Base-by-base conservation (phyloP, 2,797 vertebrate species). In the Ptychadena robeensis region DNA sequence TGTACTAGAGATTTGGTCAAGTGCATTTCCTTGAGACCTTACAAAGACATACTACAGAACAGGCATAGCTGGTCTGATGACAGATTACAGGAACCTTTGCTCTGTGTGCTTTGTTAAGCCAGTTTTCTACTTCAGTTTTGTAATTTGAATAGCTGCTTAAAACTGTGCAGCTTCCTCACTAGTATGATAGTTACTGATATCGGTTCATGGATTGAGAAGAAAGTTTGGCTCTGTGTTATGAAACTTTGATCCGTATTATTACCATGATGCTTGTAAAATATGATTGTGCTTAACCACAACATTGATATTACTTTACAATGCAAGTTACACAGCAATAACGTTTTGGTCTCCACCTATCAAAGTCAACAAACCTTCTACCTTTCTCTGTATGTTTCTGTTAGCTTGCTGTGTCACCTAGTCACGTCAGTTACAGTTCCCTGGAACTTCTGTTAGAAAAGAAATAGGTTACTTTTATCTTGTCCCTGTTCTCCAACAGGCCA, bases 331-430 rank as follows among this genome's bases (percentile, higher is more conserved):
- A 71, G 38, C 31, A 37, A 14, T 30, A 71, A 48, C 30, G 27
- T 71, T 15, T 27, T 44, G 25, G 27, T 71, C 69, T 10, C 69
- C 69, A 44, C 69, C 69, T 44, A 71, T 5, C 27, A 12, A 48
- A 40, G 35, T 71, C 69, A 71, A 27, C n/a, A 69, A 40, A 71
- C 69, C 2, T 48, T 44, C 27, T 30, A 0, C 38, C 37, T 38
- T 69, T 32, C n/a, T 27, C 34, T 14, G 34, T 37, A 32, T 35
- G 32, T 27, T 38, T 69, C n/a, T 27, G 40, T 69, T n/a, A 40
- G 25, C 12, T 40, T 37, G 40, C 34, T 14, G 14, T 44, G 44
- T 53, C 22, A 53, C 44, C 2, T 15, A 22, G 6, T 22, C 18
- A 53, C 44, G 7, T 22, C 6, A 53, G 44, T 1, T 53, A 4